A percentile compares a stretch with the other conserved stretches of the same genome.
Evolutionary conservation across 2,797 vertebrate genomes (phyloP).

Genomic region (Gallirallus australis): DNA sequence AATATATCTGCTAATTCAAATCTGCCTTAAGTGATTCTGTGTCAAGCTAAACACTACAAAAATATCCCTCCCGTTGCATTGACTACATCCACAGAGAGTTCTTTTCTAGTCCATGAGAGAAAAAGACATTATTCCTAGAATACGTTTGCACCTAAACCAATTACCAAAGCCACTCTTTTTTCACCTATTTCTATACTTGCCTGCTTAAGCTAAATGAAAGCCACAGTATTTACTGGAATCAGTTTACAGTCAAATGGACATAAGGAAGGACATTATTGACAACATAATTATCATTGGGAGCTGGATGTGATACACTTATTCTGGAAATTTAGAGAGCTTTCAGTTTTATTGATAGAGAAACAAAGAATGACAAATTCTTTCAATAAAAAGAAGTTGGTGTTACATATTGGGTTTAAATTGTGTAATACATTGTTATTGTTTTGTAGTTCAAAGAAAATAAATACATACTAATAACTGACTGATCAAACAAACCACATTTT

Average conservation of each 20-base stretch:
- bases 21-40: background rate
- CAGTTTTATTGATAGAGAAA: background rate
- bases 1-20: background rate
- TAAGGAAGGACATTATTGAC: background rate
- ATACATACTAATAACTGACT: background rate
- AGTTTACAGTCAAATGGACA: background rate
- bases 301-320: background rate
- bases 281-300: background rate
- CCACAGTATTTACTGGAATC: background rate
- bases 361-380: background rate
- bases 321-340: background rate
- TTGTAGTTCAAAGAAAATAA: background rate
- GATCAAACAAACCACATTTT: background rate
- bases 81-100: background rate
- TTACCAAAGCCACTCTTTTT: background rate
- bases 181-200: background rate
- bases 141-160: background rate
- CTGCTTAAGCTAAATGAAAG: background rate
- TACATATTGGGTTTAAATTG: background rate
- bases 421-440: background rate
- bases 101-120: background rate
- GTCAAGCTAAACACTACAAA: background rate
- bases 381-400: background rate
- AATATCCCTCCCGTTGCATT: background rate
- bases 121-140: background rate